phyloP scores from a whole-genome alignment of 2,888 invertebrate species.

The Metallyticus violacea region DNA sequence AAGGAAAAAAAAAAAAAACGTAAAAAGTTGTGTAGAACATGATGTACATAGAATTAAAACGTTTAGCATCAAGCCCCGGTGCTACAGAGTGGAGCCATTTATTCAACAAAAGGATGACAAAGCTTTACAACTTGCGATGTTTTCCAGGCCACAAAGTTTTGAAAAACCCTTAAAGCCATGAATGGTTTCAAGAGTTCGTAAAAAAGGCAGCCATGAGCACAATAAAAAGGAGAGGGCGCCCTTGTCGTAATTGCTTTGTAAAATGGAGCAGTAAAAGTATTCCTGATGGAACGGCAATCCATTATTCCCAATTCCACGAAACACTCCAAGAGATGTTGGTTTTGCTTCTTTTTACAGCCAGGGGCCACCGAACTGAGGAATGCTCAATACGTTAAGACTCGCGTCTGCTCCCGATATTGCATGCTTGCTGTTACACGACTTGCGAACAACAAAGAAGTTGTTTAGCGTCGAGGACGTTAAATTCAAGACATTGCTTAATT shows the following conservation, averaged over 20 bases:
- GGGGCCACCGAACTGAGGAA: background rate
- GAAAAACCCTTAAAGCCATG: background rate
- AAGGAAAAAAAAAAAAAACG: too few relatives aligned
- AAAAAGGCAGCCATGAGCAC: background rate
- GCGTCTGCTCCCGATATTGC: too few relatives aligned
- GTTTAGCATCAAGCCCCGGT: background rate
- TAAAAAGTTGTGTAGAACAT: too few relatives aligned
- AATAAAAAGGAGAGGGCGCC: background rate
- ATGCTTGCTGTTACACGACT: background rate
- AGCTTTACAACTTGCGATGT: background rate
- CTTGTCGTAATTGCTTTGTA: background rate
- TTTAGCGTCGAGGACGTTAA: background rate
- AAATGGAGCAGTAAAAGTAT: background rate
- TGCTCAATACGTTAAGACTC: background rate
- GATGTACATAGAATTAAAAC: background rate
- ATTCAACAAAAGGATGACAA: background rate
- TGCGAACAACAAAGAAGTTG: background rate
- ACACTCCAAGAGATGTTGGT: background rate
- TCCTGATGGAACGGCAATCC: background rate
- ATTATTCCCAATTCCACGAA: background rate
- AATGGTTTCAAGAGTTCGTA: background rate
- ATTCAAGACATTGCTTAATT: background rate
- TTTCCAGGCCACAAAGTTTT: background rate
- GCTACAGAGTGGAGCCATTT: background rate
- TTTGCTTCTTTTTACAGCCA: background rate